phyloP scores from a whole-genome alignment of 1,140 invertebrate genomes.

The Metopolophium dirhodum region DNA sequence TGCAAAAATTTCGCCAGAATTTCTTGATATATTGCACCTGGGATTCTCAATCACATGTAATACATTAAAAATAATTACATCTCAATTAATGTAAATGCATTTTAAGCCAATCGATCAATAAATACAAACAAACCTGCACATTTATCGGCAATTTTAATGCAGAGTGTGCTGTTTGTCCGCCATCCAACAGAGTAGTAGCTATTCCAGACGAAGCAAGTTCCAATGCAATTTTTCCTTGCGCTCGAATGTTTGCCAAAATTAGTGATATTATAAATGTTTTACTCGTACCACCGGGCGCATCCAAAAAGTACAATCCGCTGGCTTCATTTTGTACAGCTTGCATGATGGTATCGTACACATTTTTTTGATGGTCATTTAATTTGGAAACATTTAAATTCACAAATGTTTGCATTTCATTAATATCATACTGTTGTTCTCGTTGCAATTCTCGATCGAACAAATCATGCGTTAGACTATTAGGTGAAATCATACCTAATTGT shows the following conservation, averaged over 20 bases:
- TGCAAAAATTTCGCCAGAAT: conserved; percentile 5
- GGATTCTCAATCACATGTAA: not conserved
- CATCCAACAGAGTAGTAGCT: conserved; percentile 63
- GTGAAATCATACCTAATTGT: no score
- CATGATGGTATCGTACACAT: not conserved
- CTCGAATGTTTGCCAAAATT: conserved; percentile 12
- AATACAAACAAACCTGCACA: conserved; percentile 55
- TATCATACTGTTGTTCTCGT: not conserved
- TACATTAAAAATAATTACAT: no score
- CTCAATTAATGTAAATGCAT: no score
- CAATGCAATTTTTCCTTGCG: conserved; percentile 28
- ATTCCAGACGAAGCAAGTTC: conserved; percentile 62
- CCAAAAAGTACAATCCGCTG: conserved; percentile 46
- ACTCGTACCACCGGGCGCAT: conserved; percentile 48
- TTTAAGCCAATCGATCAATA: no score
- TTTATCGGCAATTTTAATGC: conserved; percentile 62
- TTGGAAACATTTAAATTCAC: no score
- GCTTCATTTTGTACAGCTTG: conserved; percentile 1
- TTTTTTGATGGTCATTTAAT: no score
- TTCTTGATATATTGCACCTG: conserved; percentile 61
- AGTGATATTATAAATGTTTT: conserved; percentile 45
- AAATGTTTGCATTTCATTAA: no score
- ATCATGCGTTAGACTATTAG: no score
- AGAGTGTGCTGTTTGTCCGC: conserved; percentile 64
- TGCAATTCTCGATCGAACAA: no score